These are phyloP conservation scores for Parnassius smintheus DNA, from an alignment of 2,888 invertebrate species.

Conservation along the genomic window DNA sequence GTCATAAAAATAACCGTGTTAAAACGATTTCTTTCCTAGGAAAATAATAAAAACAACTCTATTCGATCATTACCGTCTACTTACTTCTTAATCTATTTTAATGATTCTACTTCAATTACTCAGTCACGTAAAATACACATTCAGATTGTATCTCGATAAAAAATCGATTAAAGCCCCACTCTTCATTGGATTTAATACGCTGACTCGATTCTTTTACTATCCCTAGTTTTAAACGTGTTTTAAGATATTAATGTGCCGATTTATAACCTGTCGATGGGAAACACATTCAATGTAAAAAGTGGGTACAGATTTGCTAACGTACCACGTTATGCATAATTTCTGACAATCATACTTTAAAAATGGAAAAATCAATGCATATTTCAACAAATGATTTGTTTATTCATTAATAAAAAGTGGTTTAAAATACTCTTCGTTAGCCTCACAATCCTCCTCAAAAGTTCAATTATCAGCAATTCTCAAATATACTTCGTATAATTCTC, in stretches of 20 bases:
- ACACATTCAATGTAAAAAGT: too few species aligned
- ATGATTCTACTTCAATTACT: constrained; percentile 20
- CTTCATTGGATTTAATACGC: constrained; percentile 11
- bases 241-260: too few species aligned
- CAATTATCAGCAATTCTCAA: too few species aligned
- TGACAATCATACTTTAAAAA: too few species aligned
- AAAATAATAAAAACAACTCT: constrained; percentile 12
- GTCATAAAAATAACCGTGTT: not conserved
- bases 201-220: not conserved
- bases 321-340: too few species aligned
- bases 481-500: too few species aligned
- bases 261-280: too few species aligned
- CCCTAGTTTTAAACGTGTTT: too few species aligned
- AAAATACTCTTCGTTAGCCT: not conserved
- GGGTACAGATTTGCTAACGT: too few species aligned
- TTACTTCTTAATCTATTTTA: constrained; percentile 15
- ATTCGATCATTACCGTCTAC: constrained; percentile 18
- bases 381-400: too few species aligned
- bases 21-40: not conserved
- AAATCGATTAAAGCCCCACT: constrained; percentile 34
- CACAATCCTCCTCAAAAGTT: too few species aligned
- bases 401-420: not conserved
- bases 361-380: too few species aligned
- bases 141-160: constrained; percentile 33
- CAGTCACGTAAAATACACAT: constrained; percentile 32